Percentiles rank a stretch among this genome's conserved stretches.
Conservation (phyloP, 2,113 vertebrate genomes). For the Nanorana parkeri region DNA sequence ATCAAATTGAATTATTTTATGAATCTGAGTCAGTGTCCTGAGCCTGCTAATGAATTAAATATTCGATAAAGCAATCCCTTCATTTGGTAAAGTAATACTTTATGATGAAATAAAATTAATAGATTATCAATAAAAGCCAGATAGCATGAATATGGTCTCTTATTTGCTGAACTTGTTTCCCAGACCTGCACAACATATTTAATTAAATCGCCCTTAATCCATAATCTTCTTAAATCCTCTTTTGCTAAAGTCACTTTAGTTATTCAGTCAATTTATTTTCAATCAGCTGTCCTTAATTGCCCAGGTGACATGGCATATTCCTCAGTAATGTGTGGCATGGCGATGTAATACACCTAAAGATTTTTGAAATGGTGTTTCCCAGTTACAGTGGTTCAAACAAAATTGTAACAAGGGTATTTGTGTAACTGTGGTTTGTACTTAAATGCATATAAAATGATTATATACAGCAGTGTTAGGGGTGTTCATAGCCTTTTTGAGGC, state of each 20-base stretch:
- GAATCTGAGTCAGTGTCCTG: background rate
- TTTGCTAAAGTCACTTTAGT: slow-evolving; percentile 54
- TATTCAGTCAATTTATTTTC: slow-evolving; percentile 47
- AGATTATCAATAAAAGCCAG: no score
- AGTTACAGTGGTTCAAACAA: background rate
- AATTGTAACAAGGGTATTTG: background rate
- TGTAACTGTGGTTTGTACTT: no score
- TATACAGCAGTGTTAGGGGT: no score
- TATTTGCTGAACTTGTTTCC: slow-evolving; percentile 22
- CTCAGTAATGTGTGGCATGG: background rate
- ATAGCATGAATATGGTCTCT: background rate
- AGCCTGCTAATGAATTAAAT: background rate
- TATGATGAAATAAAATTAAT: no score
- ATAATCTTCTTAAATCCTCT: slow-evolving; percentile 54
- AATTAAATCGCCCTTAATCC: slow-evolving; percentile 55
- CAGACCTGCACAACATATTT: slow-evolving; percentile 28
- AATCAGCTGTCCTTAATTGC: slow-evolving; percentile 23
- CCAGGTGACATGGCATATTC: background rate
- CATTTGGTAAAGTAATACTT: no score
- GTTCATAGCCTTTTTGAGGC: no score
- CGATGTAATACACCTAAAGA: background rate
- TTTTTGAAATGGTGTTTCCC: background rate
- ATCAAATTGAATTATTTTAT: no score
- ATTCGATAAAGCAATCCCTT: no score
- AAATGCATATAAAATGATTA: no score